Evolutionary conservation across 2,113 vertebrate species (phyloP).

Genomic region (Megaptera novaeangliae): DNA sequence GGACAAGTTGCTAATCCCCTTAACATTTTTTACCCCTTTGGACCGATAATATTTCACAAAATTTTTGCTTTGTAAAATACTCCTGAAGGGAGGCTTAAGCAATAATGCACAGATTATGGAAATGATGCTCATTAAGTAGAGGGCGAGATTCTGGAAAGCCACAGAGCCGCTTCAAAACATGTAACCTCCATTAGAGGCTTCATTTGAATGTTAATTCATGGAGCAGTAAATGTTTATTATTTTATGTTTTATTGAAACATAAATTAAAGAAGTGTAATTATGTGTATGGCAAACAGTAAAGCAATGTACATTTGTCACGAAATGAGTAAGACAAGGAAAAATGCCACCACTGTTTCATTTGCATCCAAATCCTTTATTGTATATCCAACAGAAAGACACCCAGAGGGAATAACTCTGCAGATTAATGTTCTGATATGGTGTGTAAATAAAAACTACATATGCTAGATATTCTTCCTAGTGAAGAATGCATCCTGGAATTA

Average conservation of each 20-base stretch:
- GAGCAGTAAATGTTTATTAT: slow-evolving; percentile 84
- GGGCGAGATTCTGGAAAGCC: slow-evolving; percentile 81
- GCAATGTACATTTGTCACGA: slow-evolving; percentile 77
- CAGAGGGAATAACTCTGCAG: not conserved
- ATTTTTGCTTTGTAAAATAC: slow-evolving; percentile 84
- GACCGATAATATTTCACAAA: slow-evolving; percentile 81
- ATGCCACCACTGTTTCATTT: slow-evolving; percentile 61
- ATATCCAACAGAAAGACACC: slow-evolving; percentile 23
- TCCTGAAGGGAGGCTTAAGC: slow-evolving; percentile 88
- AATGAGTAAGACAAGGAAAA: slow-evolving; percentile 77
- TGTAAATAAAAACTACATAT: not conserved
- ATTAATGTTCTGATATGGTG: not conserved
- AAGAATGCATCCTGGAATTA: not conserved
- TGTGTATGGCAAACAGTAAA: slow-evolving; percentile 77
- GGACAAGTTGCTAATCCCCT: slow-evolving; percentile 81
- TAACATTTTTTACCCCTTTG: slow-evolving; percentile 76
- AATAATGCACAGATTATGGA: slow-evolving; percentile 93
- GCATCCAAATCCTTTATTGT: slow-evolving; percentile 49
- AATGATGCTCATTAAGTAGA: slow-evolving; percentile 89
- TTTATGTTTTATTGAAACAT: slow-evolving; percentile 84
- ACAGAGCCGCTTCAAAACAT: slow-evolving; percentile 83
- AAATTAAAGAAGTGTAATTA: slow-evolving; percentile 86
- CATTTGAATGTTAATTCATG: slow-evolving; percentile 87
- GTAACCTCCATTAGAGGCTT: slow-evolving; percentile 87
- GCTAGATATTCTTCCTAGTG: not conserved